Percentiles rank a stretch among this genome's conserved stretches.
phyloP scores from a whole-genome alignment of 2,113 vertebrate genomes.

The Brachypodius melanocephalos region DNA sequence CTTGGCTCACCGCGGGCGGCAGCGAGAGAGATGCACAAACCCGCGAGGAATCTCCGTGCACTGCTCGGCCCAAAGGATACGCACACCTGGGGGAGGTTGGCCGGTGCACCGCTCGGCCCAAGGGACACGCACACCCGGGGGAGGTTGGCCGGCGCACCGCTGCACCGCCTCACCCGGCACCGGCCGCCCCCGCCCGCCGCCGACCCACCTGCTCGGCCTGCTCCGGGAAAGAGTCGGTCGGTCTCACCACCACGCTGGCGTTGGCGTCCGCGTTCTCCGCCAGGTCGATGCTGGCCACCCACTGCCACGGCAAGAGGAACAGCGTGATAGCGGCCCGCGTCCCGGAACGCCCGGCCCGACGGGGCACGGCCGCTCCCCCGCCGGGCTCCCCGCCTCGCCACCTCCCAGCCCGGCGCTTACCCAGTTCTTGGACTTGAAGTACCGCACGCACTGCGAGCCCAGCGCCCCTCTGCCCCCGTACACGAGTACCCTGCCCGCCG shows the following conservation, averaged over 20 bases:
- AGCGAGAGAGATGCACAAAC: not conserved
- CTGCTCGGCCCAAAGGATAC: not conserved
- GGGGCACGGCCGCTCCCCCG: not conserved
- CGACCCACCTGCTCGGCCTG: constrained; percentile 87
- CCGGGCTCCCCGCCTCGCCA: not conserved
- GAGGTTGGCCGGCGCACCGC: not conserved
- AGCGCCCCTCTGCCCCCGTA: constrained; percentile 88
- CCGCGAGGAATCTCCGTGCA: too few species aligned
- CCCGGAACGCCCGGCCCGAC: not conserved
- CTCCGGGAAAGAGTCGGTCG: constrained; percentile 82
- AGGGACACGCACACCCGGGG: not conserved
- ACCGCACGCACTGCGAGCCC: constrained; percentile 83
- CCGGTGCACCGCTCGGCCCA: rapidly evolving
- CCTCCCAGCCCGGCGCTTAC: constrained; percentile 62
- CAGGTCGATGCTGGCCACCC: constrained; percentile 91
- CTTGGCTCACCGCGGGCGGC: not conserved
- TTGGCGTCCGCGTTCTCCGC: constrained; percentile 84
- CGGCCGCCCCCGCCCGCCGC: not conserved
- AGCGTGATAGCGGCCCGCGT: not conserved
- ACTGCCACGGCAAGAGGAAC: constrained; percentile 65
- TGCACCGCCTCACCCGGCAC: not conserved
- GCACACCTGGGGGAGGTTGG: not conserved
- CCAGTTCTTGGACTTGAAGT: constrained; percentile 85
- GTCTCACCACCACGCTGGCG: constrained; percentile 82
- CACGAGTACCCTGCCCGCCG: constrained; percentile 78